Evolutionary conservation across 2,113 vertebrate genomes (phyloP), one percentile per base, ranked within the genome.

Genomic region (Cisticola juncidis): DNA sequence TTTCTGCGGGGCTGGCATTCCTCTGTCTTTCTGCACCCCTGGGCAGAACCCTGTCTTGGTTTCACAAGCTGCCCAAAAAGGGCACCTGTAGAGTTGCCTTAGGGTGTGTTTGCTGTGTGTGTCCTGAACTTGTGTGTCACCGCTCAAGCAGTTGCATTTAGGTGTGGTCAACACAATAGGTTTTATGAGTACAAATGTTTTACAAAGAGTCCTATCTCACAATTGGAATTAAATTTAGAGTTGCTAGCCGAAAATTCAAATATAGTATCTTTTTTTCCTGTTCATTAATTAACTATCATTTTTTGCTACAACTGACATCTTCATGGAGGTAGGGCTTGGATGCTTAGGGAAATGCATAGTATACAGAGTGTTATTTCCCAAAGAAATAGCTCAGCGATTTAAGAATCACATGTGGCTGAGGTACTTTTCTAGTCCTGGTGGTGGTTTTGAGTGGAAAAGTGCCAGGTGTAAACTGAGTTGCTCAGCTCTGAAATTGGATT

Each of bases 1-100:
- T 19, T 60, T 9, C 35, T 69, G 14, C 0, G 1, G 15, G 15
- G 12, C 36, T 47, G 42, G 9, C 0, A 9, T 86, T 38, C 29
- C 33, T 76, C 35, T 51, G 18, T 51, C 47, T 87, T 80, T 81
- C 19, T 64, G 44, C 28, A 64, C 22, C 26, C 11, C 14, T 42
- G 47, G 45, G 21, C 33, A 69, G 62, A 31, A 24, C 14, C 7
- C 44, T 48, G 13, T 83, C 82, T 62, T 77, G 29, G 4, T 86
- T 70, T 81, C n/a, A 70, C 10, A 29, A 79, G 61, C 20, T 87
- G 36, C 45, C 44, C 29, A 45, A 85, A 25, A 42, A 73, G 10
- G 14, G 22, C 40, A 57, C 7, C 15, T 78, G 23, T 16, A 35
- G 57, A 76, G 14, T 24, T 45, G 12, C 16, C 44, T 70, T 72